phyloP scores from a whole-genome alignment of 2,797 vertebrate species.

The Poeciliopsis turneri region DNA sequence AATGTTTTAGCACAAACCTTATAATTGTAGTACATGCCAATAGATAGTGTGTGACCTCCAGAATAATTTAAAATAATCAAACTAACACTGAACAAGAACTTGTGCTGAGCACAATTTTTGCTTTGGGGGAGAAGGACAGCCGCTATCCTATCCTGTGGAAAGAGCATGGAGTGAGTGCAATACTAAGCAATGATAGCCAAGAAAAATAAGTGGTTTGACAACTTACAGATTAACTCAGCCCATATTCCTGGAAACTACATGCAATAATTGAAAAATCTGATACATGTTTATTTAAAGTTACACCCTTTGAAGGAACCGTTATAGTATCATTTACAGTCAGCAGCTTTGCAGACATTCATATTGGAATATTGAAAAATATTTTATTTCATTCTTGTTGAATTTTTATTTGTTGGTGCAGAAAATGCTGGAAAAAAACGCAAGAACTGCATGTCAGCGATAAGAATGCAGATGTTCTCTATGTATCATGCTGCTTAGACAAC shows the following conservation, averaged over 20 bases:
- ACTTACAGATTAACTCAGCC: background rate
- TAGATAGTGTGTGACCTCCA: background rate
- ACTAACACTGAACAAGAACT: background rate
- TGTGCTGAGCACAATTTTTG: background rate
- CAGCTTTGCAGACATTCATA: background rate
- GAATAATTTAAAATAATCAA: background rate
- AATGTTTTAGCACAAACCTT: background rate
- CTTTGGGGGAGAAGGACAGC: background rate
- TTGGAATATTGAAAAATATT: background rate
- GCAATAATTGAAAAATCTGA: background rate
- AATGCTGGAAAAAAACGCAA: background rate
- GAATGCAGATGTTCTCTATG: background rate
- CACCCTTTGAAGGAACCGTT: background rate
- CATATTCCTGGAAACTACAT: background rate
- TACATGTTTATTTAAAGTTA: background rate
- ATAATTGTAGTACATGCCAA: background rate
- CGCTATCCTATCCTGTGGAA: background rate
- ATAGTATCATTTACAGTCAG: background rate
- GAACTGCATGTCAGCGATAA: background rate
- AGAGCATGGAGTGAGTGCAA: background rate
- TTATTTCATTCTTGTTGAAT: background rate
- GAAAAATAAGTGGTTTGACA: background rate
- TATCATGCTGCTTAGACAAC: background rate
- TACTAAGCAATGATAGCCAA: background rate
- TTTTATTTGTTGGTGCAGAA: background rate